Evolutionary conservation across 2,113 vertebrate genomes (phyloP), one percentile per base, ranked within the genome.

Genomic region (Zosterops japonicus): DNA sequence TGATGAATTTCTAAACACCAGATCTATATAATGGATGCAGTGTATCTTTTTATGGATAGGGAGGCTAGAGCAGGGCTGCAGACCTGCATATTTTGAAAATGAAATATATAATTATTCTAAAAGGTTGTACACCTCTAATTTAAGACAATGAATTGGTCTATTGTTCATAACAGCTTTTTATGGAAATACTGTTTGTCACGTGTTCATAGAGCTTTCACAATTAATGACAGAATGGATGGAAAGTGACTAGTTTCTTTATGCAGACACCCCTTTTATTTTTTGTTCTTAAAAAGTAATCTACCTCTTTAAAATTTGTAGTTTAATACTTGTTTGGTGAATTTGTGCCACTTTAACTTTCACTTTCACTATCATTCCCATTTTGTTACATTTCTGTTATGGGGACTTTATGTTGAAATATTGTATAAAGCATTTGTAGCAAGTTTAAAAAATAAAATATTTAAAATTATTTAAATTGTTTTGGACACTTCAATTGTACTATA

Each of bases 381-480:
- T 97, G 97, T 98, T 98, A 97, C 97, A 93, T 97, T 97, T 97
- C 96, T 98, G 96, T 98, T 97, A 97, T 90, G 97, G 97, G 97
- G 98, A 98, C 97, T 97, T 98, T 95, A 93, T 97, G 97, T 98
- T 98, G 96, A 95, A 97, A 98, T 97, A 97, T 87, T 98, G 98
- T 99, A 98, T 97, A 98, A 99, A 98, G 98, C 98, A 98, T 98
- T 99, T 98, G 98, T 99, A 98, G 98, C 98, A 98, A 98, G 98
- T 98, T 92, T 94, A 60, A 97, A 96, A 98, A 98, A 98, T 98
- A 98, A 98, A 98, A 98, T 99, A 99, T 99, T 99, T 99, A 99
- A 99, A 99, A 98, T 98, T 99, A 98, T 99, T 99, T 99, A 98
- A 99, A 98, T 98, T 96, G 98, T 97, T 99, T 98, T 98, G 98